Evolutionary conservation across 2,113 vertebrate species (phyloP), one percentile per base, ranked within the genome.

Genomic region (Vombatus ursinus): DNA sequence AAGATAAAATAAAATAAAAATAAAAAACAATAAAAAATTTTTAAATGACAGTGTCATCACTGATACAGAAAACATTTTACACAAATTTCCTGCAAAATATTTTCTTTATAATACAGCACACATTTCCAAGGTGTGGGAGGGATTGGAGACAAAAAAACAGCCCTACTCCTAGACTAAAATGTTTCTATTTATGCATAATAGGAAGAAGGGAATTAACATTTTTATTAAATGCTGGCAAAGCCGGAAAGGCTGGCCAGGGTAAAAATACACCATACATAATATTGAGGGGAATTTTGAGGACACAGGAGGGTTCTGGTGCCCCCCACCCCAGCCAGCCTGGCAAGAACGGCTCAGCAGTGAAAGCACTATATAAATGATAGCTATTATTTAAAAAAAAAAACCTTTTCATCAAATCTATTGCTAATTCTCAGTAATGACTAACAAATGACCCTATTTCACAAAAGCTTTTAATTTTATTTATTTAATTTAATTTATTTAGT

Each of bases 31-130:
- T 91, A 52, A 52, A 14, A 96, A 95, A n/a, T n/a, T n/a, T 94
- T 98, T 97, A 98, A 96, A 54, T 7, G 23, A 54, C 8, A 2
- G 28, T 95, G 92, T 98, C 97, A 97, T 98, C 97, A 98, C 94
- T 98, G 99, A 99, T 98, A 99, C 98, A 98, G 98, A 99, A 98
- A 98, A 98, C 97, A 97, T 98, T 97, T 98, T 98, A 98, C 98
- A 98, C 98, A 98, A 98, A 97, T 98, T 98, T 98, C 95, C 98
- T 98, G 98, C 97, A 99, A 99, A 98, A 98, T 98, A 98, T 98
- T 94, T 94, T 98, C 98, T 98, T 98, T 98, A 98, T 97, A 98
- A 98, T 98, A 98, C 98, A 98, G 97, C 98, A 98, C 98, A 99
- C 98, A 97, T 95, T 98, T 98, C 94, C 96, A 77, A 96, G 48